These are phyloP conservation scores for Blastobasis lacticolella DNA, from an alignment of 2,888 invertebrate genomes.

Conservation along the genomic window DNA sequence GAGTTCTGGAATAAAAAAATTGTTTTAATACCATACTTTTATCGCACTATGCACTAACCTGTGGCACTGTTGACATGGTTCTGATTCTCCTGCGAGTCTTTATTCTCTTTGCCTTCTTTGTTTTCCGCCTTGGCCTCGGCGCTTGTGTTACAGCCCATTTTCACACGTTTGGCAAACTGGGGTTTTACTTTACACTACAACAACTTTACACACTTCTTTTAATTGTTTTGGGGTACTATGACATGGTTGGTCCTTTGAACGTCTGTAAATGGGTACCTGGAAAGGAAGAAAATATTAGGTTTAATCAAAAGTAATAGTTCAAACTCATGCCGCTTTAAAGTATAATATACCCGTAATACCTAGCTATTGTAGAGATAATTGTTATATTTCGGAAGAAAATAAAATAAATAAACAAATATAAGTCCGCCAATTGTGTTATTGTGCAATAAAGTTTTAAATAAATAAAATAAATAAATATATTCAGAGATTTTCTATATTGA, in stretches of 20 bases:
- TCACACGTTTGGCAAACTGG: constrained; percentile 16
- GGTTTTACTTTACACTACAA: constrained; percentile 3
- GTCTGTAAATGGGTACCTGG: background rate
- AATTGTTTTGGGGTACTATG: background rate
- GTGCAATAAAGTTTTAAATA: too few species aligned
- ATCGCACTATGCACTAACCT: background rate
- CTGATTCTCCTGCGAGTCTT: background rate
- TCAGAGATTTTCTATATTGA: too few species aligned
- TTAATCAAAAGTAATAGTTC: background rate
- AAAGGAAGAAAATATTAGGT: background rate
- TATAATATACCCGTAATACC: too few species aligned
- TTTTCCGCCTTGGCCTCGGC: constrained; percentile 41
- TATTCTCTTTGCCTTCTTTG: constrained; percentile 14
- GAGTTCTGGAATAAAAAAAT: too few species aligned
- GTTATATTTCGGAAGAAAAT: too few species aligned
- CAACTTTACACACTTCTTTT: constrained; percentile 7
- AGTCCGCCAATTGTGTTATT: too few species aligned
- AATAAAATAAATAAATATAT: too few species aligned
- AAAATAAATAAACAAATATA: too few species aligned
- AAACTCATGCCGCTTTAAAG: background rate
- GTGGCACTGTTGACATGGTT: background rate
- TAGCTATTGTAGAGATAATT: too few species aligned
- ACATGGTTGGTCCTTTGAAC: background rate
- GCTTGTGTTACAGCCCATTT: constrained; percentile 55
- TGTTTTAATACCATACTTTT: too few species aligned